Base-by-base conservation (phyloP, 64 coral and sea anemone genomes). In the Stichodactyla helianthus region DNA sequence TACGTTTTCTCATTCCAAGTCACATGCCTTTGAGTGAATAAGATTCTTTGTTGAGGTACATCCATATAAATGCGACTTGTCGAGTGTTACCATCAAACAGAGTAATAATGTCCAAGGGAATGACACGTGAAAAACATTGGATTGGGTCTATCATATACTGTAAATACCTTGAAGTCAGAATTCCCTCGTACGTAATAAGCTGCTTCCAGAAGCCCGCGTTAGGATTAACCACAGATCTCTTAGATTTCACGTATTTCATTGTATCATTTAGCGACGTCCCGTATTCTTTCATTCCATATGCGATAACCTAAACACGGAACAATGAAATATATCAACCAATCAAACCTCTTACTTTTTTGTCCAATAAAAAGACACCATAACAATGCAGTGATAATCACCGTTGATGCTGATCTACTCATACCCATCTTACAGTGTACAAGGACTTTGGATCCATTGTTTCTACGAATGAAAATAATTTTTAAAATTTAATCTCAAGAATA, bases 191-290 rank as follows among this genome's bases (percentile, higher is more conserved):
- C 59, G 93, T 99, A 16, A 99, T 85, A n/a, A 99, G 90, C 59
- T 99, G 97, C 26, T 99, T 99, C 97, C 97, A 95, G 74, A 99
- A 99, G 11, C 97, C 97, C 16, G 90, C 55, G 51, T 99, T 99
- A 14, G 97, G 97, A 13, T 99, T 93, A 67, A 99, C 86, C 53
- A 89, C 78, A 79, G 63, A 85, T 89, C 97, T 92, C 58, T 68
- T 92, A 7, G 88, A 79, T 71, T 99, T 99, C 23, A 99, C 97
- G 22, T 92, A 84, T 50, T 99, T 99, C 97, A 95, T 95, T 15
- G 97, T 82, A 18, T 99, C 97, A 83, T 84, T 60, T 50, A 99
- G 86, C 51, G 84, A 92, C 85, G 86, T 90, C 6, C 93, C 93
- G 15, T 91, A 88, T 64, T 99, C 93, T 63, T 99, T 99, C 97